Evolutionary conservation across 2,888 invertebrate genomes (phyloP).

Genomic region (Erebia ligea): DNA sequence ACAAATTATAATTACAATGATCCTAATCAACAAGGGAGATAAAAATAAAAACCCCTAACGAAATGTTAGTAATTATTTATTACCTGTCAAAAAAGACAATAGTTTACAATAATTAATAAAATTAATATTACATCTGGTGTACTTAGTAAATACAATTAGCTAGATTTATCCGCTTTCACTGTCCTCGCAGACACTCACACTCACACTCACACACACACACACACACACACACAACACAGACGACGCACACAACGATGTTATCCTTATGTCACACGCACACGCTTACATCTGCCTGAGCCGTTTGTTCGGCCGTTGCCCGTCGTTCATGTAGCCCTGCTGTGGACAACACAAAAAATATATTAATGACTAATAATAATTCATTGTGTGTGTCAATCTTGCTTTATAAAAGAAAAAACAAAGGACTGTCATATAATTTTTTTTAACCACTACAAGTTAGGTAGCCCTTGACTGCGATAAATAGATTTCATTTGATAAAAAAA

Average conservation of each 20-base stretch:
- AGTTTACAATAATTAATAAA: constrained; percentile 69
- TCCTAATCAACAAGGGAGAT: background rate
- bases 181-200: constrained; percentile 65
- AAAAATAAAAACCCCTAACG: constrained; percentile 32
- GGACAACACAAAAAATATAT: constrained; percentile 10
- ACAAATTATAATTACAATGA: background rate
- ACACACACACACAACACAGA: constrained; percentile 56
- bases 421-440: too few relatives aligned
- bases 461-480: too few relatives aligned
- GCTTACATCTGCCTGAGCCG: constrained; percentile 75
- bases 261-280: constrained; percentile 36
- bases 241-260: constrained; percentile 29
- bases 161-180: constrained; percentile 74
- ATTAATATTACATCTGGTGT: constrained; percentile 53
- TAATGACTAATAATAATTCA: background rate
- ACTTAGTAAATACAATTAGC: constrained; percentile 83
- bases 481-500: too few relatives aligned
- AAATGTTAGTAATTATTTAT: constrained; percentile 79
- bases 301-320: constrained; percentile 81
- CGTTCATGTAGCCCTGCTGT: constrained; percentile 76
- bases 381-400: background rate
- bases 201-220: constrained; percentile 55
- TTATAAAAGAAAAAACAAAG: too few relatives aligned
- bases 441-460: too few relatives aligned
- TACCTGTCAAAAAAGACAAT: constrained; percentile 80